Base-by-base conservation (phyloP, 2,113 vertebrate genomes). In the Ailuropoda melanoleuca region DNA sequence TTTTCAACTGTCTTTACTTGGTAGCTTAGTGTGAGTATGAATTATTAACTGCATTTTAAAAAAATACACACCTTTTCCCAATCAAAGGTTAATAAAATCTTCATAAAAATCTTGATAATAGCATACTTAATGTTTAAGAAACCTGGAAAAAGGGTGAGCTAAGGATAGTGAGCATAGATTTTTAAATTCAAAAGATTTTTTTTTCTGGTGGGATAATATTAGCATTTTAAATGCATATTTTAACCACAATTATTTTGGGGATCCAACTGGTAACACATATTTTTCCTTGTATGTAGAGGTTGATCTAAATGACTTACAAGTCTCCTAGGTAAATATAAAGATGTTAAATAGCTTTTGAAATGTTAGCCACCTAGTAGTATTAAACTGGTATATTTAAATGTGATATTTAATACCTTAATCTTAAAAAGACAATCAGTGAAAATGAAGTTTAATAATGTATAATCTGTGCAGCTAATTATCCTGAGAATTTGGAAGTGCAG, bases 391-490 rank as follows among this genome's bases (percentile, higher is more conserved):
- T 86, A 89, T 96, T 97, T 95, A 95, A 91, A 91, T 90, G 48
- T 78, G n/a, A 58, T 92, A 93, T 78, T 94, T 93, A 97, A 95
- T 92, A 88, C 24, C 18, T 96, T 97, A 96, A 96, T 95, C 82
- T 94, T 94, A 88, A 93, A 95, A 87, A 94, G 55, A 92, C 86
- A 75, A 88, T 93, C 95, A 85, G 74, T 81, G 50, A 90, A 96
- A 97, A 95, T 72, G 34, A 95, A 96, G 37, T 97, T 97, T 89
- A 96, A 93, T 81, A 81, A 93, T 95, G 23, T 80, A n/a, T 96
- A 90, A 93, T 92, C 55, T 90, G n/a, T 96, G 68, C 11, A 72
- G 43, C 60, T 96, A 92, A 92, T 95, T 97, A 90, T 43, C 31
- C 21, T 15, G 50, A 94, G 58, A 86, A 91, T 75, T 94, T 93